Conservation (phyloP, 2,888 invertebrate genomes). For the Ecdyonurus torrentis region DNA sequence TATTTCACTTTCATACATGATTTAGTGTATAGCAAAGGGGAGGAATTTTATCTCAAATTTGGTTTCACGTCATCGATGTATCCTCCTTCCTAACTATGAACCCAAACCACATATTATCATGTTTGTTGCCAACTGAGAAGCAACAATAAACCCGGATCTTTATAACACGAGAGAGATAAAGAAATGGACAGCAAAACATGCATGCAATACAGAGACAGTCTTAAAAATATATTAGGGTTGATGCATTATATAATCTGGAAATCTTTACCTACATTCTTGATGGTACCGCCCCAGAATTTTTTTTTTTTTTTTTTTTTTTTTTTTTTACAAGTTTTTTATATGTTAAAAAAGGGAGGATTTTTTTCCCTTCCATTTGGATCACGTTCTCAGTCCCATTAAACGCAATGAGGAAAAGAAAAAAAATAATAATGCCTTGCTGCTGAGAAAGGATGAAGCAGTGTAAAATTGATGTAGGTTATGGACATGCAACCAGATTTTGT, state of each 20-base stretch:
- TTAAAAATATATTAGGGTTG: too few relatives aligned
- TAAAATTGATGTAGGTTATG: neutral
- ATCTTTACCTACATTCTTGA: neutral
- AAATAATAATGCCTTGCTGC: too few relatives aligned
- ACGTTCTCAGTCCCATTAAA: too few relatives aligned
- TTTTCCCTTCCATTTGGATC: neutral
- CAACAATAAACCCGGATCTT: neutral
- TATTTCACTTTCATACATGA: too few relatives aligned
- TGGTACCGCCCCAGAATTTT: neutral
- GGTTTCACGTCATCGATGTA: neutral
- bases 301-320: neutral
- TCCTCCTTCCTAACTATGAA: too few relatives aligned
- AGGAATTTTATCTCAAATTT: neutral
- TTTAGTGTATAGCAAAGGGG: too few relatives aligned
- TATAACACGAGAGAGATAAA: neutral
- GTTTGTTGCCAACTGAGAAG: neutral
- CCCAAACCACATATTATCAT: neutral
- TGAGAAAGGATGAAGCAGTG: neutral
- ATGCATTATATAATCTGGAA: neutral
- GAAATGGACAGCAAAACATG: neutral
- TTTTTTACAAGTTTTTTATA: neutral
- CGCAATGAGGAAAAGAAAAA: neutral
- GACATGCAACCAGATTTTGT: neutral
- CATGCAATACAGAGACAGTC: neutral
- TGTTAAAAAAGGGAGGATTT: neutral